Evolutionary conservation across 2,797 vertebrate genomes (phyloP), one percentile per base, ranked within the genome.

Genomic region (Meda fulgida): DNA sequence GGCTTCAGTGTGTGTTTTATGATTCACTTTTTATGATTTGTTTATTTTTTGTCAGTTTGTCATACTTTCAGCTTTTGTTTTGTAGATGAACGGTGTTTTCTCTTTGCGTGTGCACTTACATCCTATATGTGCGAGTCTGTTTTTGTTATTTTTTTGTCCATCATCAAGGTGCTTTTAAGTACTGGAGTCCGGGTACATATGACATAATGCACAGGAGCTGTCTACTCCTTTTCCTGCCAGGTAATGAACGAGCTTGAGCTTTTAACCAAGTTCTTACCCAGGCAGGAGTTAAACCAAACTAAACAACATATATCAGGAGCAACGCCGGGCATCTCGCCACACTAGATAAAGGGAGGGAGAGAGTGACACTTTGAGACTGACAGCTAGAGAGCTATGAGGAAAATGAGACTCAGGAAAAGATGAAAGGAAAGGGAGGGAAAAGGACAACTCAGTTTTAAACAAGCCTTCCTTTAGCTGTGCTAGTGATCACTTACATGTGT

Each of bases 151-250:
- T 91, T 19, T 92, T 90, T 88, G 92, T 95, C 94, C 77, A 78
- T 94, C 94, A 93, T 94, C 94, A 51, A 90, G 89, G 92, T 89
- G 91, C 92, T 93, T 94, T 94, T 94, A 94, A 93, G 92, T 91
- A 91, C 92, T 92, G 86, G 77, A 76, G 71, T 66, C 34, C 43
- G 85, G 90, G 89, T 92, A 90, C 89, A 51, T 73, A 90, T 93
- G 92, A 94, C 92, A 92, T 92, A 86, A 93, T 89, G 89, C 89
- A 89, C 79, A 88, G 90, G 84, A 65, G 66, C 89, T 89, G 91
- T 91, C 90, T 77, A 65, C 66, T 83, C 23, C 80, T 48, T 78
- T 84, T 87, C 87, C 90, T 76, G 78, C 10, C 83, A 88, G 92
- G 91, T 93, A 93, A 94, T 92, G 91, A 89, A 93, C 91, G 91